Evolutionary conservation across 2,797 vertebrate genomes (phyloP).

Genomic region (Neostethus bicornis): DNA sequence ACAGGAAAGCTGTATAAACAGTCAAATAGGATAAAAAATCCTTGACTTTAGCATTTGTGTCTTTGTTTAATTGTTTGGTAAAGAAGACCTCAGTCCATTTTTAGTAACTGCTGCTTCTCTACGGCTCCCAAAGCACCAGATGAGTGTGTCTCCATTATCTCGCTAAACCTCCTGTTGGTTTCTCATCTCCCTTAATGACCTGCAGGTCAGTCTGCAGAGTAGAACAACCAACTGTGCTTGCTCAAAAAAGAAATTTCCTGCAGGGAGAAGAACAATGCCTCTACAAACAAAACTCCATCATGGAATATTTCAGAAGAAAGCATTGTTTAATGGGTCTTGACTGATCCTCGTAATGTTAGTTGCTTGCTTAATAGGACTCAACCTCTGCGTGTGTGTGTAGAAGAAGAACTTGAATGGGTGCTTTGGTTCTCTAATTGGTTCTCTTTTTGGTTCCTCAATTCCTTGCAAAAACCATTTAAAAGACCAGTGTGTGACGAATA

Average conservation of each 20-base stretch:
- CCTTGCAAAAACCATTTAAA: slow-evolving; percentile 24
- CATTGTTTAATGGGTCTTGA: slow-evolving; percentile 43
- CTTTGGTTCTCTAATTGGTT: slow-evolving; percentile 33
- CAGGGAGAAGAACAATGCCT: slow-evolving; percentile 70
- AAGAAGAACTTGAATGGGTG: slow-evolving; percentile 27
- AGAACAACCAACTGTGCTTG: slow-evolving; percentile 24
- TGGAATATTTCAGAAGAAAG: slow-evolving; percentile 51
- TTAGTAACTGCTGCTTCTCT: slow-evolving; percentile 16
- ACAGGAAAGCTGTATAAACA: slow-evolving; percentile 42
- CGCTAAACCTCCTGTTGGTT: slow-evolving; percentile 26
- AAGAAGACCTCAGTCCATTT: slow-evolving; percentile 12
- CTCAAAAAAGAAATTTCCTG: slow-evolving; percentile 59
- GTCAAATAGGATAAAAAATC: slow-evolving; percentile 28
- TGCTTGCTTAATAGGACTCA: slow-evolving; percentile 45
- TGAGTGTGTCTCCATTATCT: slow-evolving; percentile 23
- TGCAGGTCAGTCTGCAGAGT: slow-evolving; percentile 34
- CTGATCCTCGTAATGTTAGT: slow-evolving; percentile 47
- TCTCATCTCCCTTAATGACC: slow-evolving; percentile 46
- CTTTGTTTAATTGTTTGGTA: slow-evolving; percentile 30
- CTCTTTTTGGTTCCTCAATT: slow-evolving; percentile 33
- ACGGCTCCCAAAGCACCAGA: slow-evolving; percentile 20
- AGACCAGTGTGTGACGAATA: no score
- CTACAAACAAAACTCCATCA: slow-evolving; percentile 55
- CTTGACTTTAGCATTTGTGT: slow-evolving; percentile 29
- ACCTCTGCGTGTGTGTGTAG: slow-evolving; percentile 60